phyloP scores from a whole-genome alignment of 2,797 vertebrate genomes.

The Salmo trutta region DNA sequence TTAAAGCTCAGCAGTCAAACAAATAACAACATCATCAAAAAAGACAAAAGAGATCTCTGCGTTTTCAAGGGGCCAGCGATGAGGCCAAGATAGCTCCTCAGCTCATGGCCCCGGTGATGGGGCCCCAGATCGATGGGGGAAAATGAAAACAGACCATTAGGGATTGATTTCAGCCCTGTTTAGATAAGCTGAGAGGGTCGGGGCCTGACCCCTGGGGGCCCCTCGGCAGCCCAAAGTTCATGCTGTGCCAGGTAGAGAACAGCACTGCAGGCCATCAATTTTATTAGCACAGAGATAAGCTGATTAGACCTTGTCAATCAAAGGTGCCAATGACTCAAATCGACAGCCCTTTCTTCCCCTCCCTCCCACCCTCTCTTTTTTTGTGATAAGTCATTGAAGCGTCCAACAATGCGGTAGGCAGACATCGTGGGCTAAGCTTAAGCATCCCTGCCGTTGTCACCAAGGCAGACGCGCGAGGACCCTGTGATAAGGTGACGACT shows the following conservation, averaged over 20 bases:
- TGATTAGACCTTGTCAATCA: constrained; percentile 99
- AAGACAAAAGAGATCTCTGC: constrained; percentile 43
- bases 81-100: constrained; percentile 52
- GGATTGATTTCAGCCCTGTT: constrained; percentile 88
- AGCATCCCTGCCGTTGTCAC: constrained; percentile 92
- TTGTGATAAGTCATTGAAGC: constrained; percentile 86
- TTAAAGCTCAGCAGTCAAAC: constrained; percentile 51
- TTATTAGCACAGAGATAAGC: constrained; percentile 98
- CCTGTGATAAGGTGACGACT: constrained; percentile 97
- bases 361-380: constrained; percentile 56
- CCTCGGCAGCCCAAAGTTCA: constrained; percentile 85
- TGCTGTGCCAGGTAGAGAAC: constrained; percentile 84
- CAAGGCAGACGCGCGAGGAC: constrained; percentile 86
- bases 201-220: constrained; percentile 79
- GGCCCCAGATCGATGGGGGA: constrained; percentile 79
- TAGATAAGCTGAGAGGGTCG: constrained; percentile 83
- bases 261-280: constrained; percentile 92
- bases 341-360: constrained; percentile 70
- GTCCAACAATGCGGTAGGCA: constrained; percentile 82
- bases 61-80: constrained; percentile 44
- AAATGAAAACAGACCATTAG: constrained; percentile 89
- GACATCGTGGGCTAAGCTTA: constrained; percentile 81
- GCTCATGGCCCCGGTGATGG: constrained; percentile 47
- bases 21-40: constrained; percentile 27
- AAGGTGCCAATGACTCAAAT: constrained; percentile 93